Evolutionary conservation across 2,888 invertebrate genomes (phyloP), one percentile per base, ranked within the genome.

Genomic region (Bellardia bayeri): DNA sequence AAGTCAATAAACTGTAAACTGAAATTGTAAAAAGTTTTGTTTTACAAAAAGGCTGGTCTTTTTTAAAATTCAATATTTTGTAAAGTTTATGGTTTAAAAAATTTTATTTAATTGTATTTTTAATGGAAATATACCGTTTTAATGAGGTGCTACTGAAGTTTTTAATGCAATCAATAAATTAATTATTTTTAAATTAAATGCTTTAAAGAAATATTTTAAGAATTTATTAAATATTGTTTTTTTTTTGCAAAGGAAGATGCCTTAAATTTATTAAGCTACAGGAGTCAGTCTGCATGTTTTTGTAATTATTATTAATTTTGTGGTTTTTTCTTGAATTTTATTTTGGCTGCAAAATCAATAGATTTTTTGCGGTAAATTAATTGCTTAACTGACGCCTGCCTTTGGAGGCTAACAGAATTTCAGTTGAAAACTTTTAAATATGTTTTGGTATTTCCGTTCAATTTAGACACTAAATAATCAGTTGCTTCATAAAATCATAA

Each of bases 131-230:
- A 68, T 87, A 83, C 85, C 74, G 81, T 84, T 85, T 78, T 85
- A 88, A 85, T 81, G 71, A 86, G 86, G 79, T 85, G 86, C 69
- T 87, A 80, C 82, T 66, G 86, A 78, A 58, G 30, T 82, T 88
- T 80, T 83, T 75, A 75, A 66, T 81, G 61, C 40, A 66, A 75
- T 54, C 23, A 71, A 78, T 83, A 86, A 81, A 81, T 74, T 83
- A 76, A 88, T 83, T 81, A 78, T 75, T 84, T 63, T 16, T 33
- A 63, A 54, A 76, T 76, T 58, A 78, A 83, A 61, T 61, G 4
- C 5, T 45, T 13, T 42, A 6, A n/a, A 33, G 45, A 81, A 81
- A 56, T 81, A 72, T 81, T 81, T 80, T 42, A 63, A 63, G 13
- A 61, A 80, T 23, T 63, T 49, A 54, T 63, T 23, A 51, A 71